Base-by-base conservation (phyloP, 2,888 invertebrate genomes). In the Eupithecia insigniata region DNA sequence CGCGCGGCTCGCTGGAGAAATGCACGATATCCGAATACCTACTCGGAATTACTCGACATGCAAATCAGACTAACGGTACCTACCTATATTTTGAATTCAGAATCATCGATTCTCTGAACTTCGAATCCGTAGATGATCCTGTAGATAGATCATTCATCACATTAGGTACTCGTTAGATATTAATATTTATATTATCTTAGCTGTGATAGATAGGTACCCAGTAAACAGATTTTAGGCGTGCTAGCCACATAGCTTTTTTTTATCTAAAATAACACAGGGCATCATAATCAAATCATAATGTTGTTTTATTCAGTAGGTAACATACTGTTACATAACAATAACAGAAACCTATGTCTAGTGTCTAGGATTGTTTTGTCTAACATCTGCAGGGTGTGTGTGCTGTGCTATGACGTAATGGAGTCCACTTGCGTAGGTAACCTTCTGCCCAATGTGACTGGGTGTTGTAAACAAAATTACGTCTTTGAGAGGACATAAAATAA, bases 1-100 rank as follows among this genome's bases (percentile, higher is more conserved):
- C 28, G 76, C 81, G 72, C 77, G 76, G 58, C 61, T 34, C 55
- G 77, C 85, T 85, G 85, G 87, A 87, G 83, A 86, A 85, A 86
- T 85, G 83, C 80, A 83, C 30, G 66, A 14, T 64, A 64, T 64
- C 64, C 36, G 64, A 64, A 62, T 7, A 34, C 34, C 8, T 7
- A 10, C 30, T 30, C 18, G 2, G 30, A 60, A 58, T 28, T 58
- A 30, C 18, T 32, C 34, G 61, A n/a, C n/a, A 32, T 62, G 34
- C 16, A 28, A 60, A 30, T 28, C 60, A 18, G 16, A 28, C 58
- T 61, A 36, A 64, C 62, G 62, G 36, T 12, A n/a, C n/a, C n/a
- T n/a, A n/a, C n/a, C n/a, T n/a, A n/a, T n/a, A 64, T 14, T 14
- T 62, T 30, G 14, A 18, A 18, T 43, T 28, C 58, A 60, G 60